A percentile compares a stretch with the other conserved stretches of the same genome.
phyloP scores from a whole-genome alignment of 2,113 vertebrate genomes.

The Nesogale talazaci region DNA sequence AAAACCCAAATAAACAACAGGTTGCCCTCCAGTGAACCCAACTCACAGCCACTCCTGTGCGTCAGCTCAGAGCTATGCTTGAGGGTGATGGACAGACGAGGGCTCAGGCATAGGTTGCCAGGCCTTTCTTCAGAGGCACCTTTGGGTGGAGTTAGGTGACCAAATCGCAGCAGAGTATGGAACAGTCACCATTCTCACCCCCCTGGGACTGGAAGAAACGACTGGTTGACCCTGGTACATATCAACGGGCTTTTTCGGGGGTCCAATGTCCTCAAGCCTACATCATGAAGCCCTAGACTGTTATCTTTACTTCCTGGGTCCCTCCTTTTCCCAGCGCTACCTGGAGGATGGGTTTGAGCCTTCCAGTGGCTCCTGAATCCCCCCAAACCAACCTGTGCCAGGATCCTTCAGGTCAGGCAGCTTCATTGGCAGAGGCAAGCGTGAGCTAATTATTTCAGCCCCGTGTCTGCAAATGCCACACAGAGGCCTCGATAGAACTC shows the following conservation, averaged over 20 bases:
- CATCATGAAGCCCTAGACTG: conserved; percentile 53
- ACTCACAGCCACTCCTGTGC: neutral
- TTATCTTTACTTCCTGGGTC: neutral
- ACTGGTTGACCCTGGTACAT: conserved; percentile 8
- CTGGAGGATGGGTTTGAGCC: conserved; percentile 33
- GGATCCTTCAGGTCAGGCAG: conserved; percentile 72
- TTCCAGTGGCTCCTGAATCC: conserved; percentile 57
- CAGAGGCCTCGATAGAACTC: neutral
- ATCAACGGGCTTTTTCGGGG: neutral
- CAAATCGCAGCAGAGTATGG: neutral
- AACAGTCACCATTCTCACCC: neutral
- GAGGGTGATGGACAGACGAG: neutral
- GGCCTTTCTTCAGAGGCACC: neutral
- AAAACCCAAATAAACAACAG: neutral
- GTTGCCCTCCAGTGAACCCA: neutral
- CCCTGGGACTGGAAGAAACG: neutral
- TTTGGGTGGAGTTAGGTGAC: neutral
- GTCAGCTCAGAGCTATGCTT: neutral
- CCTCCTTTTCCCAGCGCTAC: neutral
- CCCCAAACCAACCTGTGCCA: conserved; percentile 43
- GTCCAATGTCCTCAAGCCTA: neutral
- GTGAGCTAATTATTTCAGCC: conserved; percentile 72
- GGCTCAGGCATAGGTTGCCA: neutral
- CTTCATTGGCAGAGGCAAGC: conserved; percentile 18
- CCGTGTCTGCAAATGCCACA: conserved; percentile 28